Evolutionary conservation across 92 coral and sea anemone species (phyloP).

Genomic region (Anthopleura xanthogrammica): DNA sequence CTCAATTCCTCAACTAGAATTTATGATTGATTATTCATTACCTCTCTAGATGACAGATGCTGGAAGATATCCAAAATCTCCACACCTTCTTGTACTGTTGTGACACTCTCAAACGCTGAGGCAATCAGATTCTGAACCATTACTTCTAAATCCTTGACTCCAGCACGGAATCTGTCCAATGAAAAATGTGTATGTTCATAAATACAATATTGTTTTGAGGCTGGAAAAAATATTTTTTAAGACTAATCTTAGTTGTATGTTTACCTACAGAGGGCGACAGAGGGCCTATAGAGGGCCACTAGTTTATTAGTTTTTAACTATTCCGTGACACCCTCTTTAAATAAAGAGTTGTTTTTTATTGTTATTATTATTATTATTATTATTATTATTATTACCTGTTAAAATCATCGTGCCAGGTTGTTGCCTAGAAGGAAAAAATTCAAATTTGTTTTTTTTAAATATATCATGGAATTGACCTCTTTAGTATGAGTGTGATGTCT

Average conservation of each 20-base stretch:
- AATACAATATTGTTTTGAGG: not conserved
- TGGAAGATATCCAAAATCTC: conserved; percentile 95
- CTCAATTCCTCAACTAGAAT: not conserved
- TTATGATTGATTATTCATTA: conserved; percentile 7
- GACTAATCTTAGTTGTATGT: not conserved
- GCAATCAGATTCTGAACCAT: conserved; percentile 97
- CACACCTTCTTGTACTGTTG: conserved; percentile 88
- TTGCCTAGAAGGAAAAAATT: conserved; percentile 61
- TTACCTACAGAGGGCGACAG: too few species aligned
- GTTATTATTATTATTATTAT: too few species aligned
- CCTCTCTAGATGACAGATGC: conserved; percentile 98
- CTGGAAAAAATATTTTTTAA: not conserved
- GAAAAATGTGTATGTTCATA: not conserved
- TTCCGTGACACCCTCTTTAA: too few species aligned
- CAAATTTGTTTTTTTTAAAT: not conserved
- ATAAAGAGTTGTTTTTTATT: too few species aligned
- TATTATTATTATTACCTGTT: too few species aligned
- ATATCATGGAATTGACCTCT: not conserved
- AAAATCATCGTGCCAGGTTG: conserved; percentile 99
- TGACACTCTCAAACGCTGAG: conserved; percentile 93
- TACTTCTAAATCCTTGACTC: conserved; percentile 95
- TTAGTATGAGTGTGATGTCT: too few species aligned
- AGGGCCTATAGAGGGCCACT: too few species aligned
- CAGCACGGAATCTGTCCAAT: conserved; percentile 79
- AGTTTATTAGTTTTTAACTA: too few species aligned